phyloP scores from a whole-genome alignment of 2,888 invertebrate genomes.

The Stictocephala bisonia region DNA sequence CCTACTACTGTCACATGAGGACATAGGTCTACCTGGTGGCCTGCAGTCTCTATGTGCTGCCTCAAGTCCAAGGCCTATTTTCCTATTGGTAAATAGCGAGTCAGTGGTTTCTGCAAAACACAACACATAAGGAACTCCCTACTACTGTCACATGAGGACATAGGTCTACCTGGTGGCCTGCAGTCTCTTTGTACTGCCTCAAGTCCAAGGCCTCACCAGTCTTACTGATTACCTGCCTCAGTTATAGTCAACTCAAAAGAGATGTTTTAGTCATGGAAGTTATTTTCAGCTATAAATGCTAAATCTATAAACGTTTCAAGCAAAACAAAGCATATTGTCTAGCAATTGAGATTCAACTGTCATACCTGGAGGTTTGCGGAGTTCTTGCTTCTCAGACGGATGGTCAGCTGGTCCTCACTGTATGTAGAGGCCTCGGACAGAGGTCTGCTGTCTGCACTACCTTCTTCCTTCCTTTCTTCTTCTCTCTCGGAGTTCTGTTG shows the following conservation, averaged over 20 bases:
- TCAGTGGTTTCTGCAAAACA: too few relatives aligned
- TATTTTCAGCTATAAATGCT: background rate
- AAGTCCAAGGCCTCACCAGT: slow-evolving; percentile 83
- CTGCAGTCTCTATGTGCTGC: too few relatives aligned
- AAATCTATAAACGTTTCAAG: background rate
- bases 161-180: slow-evolving; percentile 91
- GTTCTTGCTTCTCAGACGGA: slow-evolving; percentile 63
- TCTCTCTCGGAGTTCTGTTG: slow-evolving; percentile 1
- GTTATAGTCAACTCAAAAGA: too few relatives aligned
- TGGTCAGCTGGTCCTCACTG: slow-evolving; percentile 61
- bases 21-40: too few relatives aligned
- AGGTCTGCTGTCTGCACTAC: slow-evolving; percentile 67
- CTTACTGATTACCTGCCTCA: too few relatives aligned
- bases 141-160: slow-evolving; percentile 91
- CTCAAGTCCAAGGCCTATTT: too few relatives aligned
- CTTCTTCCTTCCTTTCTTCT: background rate
- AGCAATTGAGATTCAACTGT: background rate
- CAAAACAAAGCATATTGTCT: background rate
- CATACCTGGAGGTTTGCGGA: slow-evolving; percentile 61
- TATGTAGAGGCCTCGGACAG: slow-evolving; percentile 72
- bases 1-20: too few relatives aligned
- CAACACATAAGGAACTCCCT: too few relatives aligned
- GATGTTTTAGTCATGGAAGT: background rate
- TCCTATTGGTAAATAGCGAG: too few relatives aligned
- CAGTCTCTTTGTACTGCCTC: slow-evolving; percentile 90